Evolutionary conservation across 2,113 vertebrate genomes (phyloP).

Genomic region (Pelobates fuscus): DNA sequence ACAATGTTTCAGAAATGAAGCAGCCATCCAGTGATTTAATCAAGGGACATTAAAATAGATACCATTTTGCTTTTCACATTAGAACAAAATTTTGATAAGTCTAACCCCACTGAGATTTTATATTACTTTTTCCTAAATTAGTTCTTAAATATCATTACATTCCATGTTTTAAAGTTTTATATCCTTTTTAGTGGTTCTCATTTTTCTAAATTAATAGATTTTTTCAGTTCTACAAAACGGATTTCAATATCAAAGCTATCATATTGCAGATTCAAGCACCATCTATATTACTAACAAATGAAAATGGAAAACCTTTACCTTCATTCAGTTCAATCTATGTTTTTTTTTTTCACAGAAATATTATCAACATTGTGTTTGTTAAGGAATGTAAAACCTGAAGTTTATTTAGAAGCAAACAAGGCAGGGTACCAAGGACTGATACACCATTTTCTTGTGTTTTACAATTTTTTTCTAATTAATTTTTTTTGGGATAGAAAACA

Average conservation of each 20-base stretch:
- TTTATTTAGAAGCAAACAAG: neutral
- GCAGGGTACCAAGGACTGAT: neutral
- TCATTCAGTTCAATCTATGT: constrained; percentile 1
- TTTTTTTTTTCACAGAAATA: constrained; percentile 16
- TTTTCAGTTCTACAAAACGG: neutral
- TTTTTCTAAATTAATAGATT: constrained; percentile 11
- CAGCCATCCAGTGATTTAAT: constrained; percentile 17
- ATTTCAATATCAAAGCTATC: constrained; percentile 13
- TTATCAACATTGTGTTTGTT: constrained; percentile 7
- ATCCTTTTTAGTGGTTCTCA: constrained; percentile 19
- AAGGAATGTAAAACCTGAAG: neutral
- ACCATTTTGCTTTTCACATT: constrained; percentile 11
- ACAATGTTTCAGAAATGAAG: neutral
- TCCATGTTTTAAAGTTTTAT: constrained; percentile 15
- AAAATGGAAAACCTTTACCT: constrained; percentile 2
- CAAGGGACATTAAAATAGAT: constrained; percentile 18
- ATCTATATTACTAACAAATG: constrained; percentile 28
- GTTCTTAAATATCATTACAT: constrained; percentile 28
- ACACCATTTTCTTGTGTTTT: neutral
- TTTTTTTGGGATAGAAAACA: neutral
- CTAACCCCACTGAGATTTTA: constrained; percentile 17
- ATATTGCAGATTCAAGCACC: neutral
- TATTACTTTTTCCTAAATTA: constrained; percentile 26
- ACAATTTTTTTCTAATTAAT: constrained; percentile 2
- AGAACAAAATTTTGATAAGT: constrained; percentile 21